Conservation (phyloP, 2,888 invertebrate species). For the Prosopocoilus inquinatus region DNA sequence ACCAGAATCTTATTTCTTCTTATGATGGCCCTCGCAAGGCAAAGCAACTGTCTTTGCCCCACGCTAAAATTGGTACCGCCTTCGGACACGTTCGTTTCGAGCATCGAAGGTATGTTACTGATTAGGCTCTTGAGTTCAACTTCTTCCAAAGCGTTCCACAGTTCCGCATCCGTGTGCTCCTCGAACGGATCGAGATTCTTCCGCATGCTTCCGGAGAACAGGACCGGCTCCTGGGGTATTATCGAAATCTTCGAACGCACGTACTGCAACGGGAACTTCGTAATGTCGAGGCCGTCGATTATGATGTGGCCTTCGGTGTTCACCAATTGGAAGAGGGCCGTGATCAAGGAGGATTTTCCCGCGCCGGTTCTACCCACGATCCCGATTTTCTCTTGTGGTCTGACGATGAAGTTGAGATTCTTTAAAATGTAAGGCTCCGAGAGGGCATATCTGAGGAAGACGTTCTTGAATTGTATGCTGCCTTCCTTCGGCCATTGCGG, state of each 20-base stretch:
- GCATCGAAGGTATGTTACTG: constrained; percentile 7
- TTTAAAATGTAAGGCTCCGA: constrained; percentile 73
- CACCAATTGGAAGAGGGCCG: constrained; percentile 78
- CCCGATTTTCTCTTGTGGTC: constrained; percentile 71
- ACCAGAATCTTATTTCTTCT: constrained; percentile 52
- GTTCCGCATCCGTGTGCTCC: constrained; percentile 55
- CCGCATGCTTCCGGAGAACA: constrained; percentile 84
- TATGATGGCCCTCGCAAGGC: constrained; percentile 55
- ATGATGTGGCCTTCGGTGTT: constrained; percentile 73
- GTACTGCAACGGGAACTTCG: constrained; percentile 68
- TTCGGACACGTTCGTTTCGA: constrained; percentile 37
- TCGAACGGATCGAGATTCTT: constrained; percentile 89
- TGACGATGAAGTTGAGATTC: constrained; percentile 64
- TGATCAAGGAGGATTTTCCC: constrained; percentile 75
- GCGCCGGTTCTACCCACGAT: constrained; percentile 84
- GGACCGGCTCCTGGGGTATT: constrained; percentile 83
- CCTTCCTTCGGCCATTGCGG: constrained; percentile 73
- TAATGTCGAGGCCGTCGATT: constrained; percentile 77
- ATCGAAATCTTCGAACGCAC: constrained; percentile 77
- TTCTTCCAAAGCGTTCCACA: constrained; percentile 23
- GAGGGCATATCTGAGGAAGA: constrained; percentile 71
- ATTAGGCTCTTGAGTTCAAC: constrained; percentile 25
- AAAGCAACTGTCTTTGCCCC: constrained; percentile 56
- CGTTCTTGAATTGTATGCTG: constrained; percentile 64
- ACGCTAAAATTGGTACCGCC: constrained; percentile 53